Conservation (phyloP, 2,113 vertebrate species). For the Alosa alosa region DNA sequence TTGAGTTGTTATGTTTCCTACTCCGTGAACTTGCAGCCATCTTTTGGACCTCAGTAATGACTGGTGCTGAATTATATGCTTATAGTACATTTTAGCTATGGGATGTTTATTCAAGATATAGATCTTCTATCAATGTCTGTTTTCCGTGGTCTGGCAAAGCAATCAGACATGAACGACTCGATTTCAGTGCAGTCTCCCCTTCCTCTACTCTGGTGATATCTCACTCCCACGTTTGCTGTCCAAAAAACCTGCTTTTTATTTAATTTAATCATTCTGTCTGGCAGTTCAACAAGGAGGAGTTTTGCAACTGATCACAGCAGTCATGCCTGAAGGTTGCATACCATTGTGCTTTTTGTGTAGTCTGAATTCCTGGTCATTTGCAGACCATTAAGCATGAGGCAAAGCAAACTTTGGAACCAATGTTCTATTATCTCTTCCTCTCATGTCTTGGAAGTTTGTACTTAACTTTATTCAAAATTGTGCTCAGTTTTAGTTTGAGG, state of each 20-base stretch:
- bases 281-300: background rate
- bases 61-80: background rate
- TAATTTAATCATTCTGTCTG: background rate
- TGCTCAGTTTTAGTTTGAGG: too few species aligned
- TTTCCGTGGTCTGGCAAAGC: background rate
- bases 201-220: background rate
- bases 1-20: background rate
- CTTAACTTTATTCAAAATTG: too few species aligned
- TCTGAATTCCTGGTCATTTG: background rate
- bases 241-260: background rate
- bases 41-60: background rate
- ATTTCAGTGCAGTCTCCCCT: background rate
- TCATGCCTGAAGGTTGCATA: background rate
- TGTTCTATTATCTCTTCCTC: background rate
- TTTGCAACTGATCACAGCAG: background rate
- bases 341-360: background rate
- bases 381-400: background rate
- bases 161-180: background rate
- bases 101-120: slow-evolving; percentile 27
- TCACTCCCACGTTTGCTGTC: background rate
- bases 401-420: background rate
- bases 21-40: background rate
- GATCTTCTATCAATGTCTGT: slow-evolving; percentile 20
- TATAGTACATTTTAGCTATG: background rate
- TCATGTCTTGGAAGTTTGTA: background rate